Evolutionary conservation across 1,140 invertebrate species (phyloP), one percentile per base, ranked within the genome.

Genomic region (Stegodyphus mimosarum): DNA sequence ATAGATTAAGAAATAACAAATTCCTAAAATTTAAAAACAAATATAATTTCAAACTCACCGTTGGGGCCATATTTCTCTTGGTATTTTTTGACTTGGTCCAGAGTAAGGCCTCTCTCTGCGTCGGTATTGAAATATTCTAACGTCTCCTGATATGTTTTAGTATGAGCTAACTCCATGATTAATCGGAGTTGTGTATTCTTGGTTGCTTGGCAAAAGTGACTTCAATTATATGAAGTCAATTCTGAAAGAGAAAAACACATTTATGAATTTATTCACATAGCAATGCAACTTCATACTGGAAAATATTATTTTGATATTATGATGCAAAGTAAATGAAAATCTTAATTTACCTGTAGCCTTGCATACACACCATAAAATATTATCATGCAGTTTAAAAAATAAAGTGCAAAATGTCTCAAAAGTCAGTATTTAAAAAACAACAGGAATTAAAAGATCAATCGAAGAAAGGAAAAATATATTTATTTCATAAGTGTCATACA

Each of bases 21-120:
- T 9, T 55, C 9, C 55, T 60, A 60, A 60, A 2, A 10, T 60
- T 10, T 15, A 5, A 60, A 1, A 60, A 60, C 55, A 60, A 60
- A 15, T 10, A 60, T 9, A 15, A 60, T 10, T 60, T 60, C 55
- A 55, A 67, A 94, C 95, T 95, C 92, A 99, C 98, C 99, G 93
- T 99, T 99, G 91, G 96, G 96, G 91, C 99, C 99, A 94, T 99
- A 99, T 94, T 99, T 99, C 89, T 98, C 97, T 92, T 97, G 95
- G 91, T 97, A 94, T 89, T 94, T 94, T 93, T 97, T 98, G 76
- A 99, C 94, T 93, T 99, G 98, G 89, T 98, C 96, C 87, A 94
- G 91, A 86, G 94, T 93, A 88, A 99, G 94, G 90, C 99, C 99
- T 91, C 93, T 94, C 89, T 98, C 97, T 88, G 92, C 90, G 91